Evolutionary conservation across 92 coral and sea anemone genomes (phyloP), one percentile per base, ranked within the genome.

Genomic region (Palythoa heliodiscus): DNA sequence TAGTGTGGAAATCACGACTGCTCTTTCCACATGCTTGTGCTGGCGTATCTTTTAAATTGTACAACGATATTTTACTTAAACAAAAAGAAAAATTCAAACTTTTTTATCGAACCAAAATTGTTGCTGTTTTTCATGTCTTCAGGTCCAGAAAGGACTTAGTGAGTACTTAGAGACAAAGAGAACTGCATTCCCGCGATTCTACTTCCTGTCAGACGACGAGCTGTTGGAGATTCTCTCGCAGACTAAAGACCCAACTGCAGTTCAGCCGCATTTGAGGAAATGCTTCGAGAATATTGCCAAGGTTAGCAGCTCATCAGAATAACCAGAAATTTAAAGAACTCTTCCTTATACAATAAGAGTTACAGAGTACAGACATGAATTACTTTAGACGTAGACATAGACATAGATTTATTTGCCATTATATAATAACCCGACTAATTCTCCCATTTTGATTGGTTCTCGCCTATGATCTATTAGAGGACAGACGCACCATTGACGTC

Each of bases 241-340:
- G 91, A 97, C 99, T 66, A 97, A 97, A 78, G 99, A 97, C 83
- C 99, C 99, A 13, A 97, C 99, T 47, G 99, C 99, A 29, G 99
- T 97, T 2, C 99, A 97, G 75, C 99, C 99, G 35, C 99, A 97
- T 92, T 86, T 97, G 84, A 88, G 99, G 17, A 97, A 97, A 75
- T 97, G 99, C 93, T 97, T 97, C 54, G 99, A 97, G 85, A 97
- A 95, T 74, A 92, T 97, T 83, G 95, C 99, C 70, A 95, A 78
- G 92, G 98, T 95, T 72, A 71, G 66, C 54, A 17, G 14, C 20
- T 14, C 6, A 15, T 60, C 66, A 14, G 66, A 60, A 16, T 12
- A 16, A 60, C 66, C 5, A 60, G 20, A 16, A 60, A 60, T 0
- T 60, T 60, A 7, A 60, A 60, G 9, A 52, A 13, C 55, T 52